These are phyloP conservation scores for Ranitomeya variabilis DNA, from an alignment of 2,113 vertebrate species.

Conservation along the genomic window DNA sequence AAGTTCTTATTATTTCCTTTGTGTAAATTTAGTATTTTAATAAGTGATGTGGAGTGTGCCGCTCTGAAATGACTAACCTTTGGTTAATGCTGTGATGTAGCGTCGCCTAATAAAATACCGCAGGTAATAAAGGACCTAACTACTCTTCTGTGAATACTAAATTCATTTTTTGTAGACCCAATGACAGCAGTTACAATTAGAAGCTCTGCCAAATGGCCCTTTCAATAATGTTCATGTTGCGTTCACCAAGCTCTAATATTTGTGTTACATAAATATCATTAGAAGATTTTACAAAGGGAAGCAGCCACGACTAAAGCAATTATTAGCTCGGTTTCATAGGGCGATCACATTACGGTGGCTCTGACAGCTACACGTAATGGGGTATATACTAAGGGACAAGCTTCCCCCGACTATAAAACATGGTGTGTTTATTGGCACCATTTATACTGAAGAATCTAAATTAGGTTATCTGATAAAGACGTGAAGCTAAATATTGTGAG, in stretches of 20 bases:
- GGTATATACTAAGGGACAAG: not conserved
- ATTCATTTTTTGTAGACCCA: conserved; percentile 42
- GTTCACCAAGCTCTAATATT: conserved; percentile 32
- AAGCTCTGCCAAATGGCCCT: conserved; percentile 37
- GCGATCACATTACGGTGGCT: conserved; percentile 2
- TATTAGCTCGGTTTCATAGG: conserved; percentile 38
- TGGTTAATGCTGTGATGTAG: conserved; percentile 12
- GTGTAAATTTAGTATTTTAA: not conserved
- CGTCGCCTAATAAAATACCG: conserved; percentile 16
- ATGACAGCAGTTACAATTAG: conserved; percentile 51
- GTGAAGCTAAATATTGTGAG: not conserved
- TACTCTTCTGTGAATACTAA: conserved; percentile 45
- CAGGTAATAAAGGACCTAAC: conserved; percentile 41
- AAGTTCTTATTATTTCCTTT: not conserved
- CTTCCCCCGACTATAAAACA: not conserved
- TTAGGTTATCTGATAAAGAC: not conserved
- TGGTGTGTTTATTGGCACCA: not conserved
- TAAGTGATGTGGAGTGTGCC: not conserved
- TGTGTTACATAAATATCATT: conserved; percentile 52
- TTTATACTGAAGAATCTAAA: not conserved
- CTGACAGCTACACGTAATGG: not conserved
- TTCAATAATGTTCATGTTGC: conserved; percentile 42
- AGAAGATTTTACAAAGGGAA: conserved; percentile 36
- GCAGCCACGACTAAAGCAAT: conserved; percentile 40
- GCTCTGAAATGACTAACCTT: not conserved